Evolutionary conservation across 2,888 invertebrate species (phyloP).

Genomic region (Lasius platythorax): DNA sequence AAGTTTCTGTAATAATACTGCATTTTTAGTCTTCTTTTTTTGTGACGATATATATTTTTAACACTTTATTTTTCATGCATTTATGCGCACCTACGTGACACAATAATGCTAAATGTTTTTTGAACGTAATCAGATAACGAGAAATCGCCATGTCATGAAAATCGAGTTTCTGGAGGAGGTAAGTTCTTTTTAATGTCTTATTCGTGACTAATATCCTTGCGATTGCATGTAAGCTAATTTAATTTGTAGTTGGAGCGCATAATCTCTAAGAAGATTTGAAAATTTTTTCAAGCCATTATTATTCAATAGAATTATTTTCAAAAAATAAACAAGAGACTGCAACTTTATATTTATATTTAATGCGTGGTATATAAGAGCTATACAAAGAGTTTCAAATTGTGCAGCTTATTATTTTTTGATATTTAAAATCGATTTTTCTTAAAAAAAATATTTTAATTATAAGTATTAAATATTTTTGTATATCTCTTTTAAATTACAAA

Average conservation of each 20-base stretch:
- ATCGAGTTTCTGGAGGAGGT: conserved; percentile 12
- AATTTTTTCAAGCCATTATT: not conserved
- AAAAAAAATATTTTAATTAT: not conserved
- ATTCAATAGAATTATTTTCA: not conserved
- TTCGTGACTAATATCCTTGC: conserved; percentile 6
- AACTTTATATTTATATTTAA: not conserved
- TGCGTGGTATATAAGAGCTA: too few species aligned
- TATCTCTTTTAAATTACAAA: not conserved
- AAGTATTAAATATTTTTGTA: not conserved
- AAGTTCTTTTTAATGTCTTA: conserved; percentile 27
- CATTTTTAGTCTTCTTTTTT: not conserved
- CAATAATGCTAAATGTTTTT: conserved; percentile 1
- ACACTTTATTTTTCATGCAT: conserved; percentile 28
- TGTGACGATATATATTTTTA: not conserved
- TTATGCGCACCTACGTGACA: not conserved
- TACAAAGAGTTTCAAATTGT: not conserved
- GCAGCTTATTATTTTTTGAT: not conserved
- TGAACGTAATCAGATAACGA: conserved; percentile 24
- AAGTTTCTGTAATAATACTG: not conserved
- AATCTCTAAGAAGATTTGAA: not conserved
- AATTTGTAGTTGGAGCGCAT: not conserved
- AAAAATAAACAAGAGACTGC: too few species aligned
- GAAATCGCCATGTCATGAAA: conserved; percentile 29
- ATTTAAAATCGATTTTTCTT: not conserved
- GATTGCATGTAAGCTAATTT: not conserved